Conservation (phyloP, 2,797 vertebrate species). For the Neomorphus geoffroyi region DNA sequence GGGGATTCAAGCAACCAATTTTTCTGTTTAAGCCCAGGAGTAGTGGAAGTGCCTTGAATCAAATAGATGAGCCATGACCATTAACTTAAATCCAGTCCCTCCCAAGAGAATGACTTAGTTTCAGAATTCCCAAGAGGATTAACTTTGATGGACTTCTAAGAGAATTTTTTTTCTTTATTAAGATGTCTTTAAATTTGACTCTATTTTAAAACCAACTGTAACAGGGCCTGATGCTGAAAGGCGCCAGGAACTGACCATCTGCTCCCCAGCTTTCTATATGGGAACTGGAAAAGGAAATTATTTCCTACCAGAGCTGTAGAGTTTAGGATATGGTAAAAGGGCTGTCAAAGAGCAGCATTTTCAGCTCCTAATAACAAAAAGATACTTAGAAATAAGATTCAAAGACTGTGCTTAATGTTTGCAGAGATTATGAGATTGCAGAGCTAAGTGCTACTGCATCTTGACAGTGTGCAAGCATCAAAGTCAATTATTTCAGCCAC, state of each 20-base stretch:
- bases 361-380: background rate
- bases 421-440: background rate
- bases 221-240: background rate
- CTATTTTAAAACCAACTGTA: background rate
- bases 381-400: background rate
- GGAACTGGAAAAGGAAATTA: background rate
- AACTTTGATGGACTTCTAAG: background rate
- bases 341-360: background rate
- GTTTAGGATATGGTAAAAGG: background rate
- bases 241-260: background rate
- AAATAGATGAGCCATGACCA: background rate
- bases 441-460: background rate
- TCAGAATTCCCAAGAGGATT: background rate
- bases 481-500: background rate
- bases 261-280: background rate
- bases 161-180: background rate
- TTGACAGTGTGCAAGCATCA: background rate
- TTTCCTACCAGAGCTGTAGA: background rate
- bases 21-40: background rate
- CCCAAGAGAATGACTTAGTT: background rate
- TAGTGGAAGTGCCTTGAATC: background rate
- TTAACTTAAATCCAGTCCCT: background rate
- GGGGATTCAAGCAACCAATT: conserved; percentile 3
- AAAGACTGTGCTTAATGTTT: background rate
- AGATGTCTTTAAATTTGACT: background rate